Evolutionary conservation across 2,888 invertebrate species (phyloP).

Genomic region (Cantharis rufa): DNA sequence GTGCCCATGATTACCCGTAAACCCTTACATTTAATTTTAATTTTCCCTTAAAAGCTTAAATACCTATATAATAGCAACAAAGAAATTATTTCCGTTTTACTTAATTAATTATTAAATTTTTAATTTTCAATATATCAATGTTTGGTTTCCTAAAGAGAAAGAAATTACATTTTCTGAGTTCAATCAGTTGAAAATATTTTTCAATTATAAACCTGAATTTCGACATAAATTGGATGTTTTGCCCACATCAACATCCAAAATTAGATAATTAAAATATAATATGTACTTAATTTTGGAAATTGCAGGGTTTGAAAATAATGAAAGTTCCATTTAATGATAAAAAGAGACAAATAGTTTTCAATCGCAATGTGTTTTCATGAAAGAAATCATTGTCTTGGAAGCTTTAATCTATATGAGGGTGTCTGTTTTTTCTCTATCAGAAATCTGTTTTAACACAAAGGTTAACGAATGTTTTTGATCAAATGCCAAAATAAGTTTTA

Average conservation of each 20-base stretch:
- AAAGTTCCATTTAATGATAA: neutral
- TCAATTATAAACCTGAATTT: neutral
- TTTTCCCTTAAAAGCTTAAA: neutral
- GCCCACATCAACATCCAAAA: neutral
- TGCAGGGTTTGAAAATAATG: neutral
- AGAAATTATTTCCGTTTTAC: neutral
- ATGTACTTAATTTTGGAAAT: neutral
- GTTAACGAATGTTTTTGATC: conserved; percentile 31
- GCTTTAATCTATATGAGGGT: conserved; percentile 18
- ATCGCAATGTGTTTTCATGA: conserved; percentile 10
- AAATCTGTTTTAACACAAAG: conserved; percentile 27
- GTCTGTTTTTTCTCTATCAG: conserved; percentile 26
- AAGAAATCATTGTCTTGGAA: conserved; percentile 10
- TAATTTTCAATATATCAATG: neutral
- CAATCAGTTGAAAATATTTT: neutral
- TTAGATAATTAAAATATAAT: neutral
- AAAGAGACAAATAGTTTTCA: conserved; percentile 4
- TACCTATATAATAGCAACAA: neutral
- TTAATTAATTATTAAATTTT: neutral
- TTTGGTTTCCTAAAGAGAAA: neutral
- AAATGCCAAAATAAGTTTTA: conserved; percentile 25
- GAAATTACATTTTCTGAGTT: neutral
- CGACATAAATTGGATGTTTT: neutral
- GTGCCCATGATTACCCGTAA: neutral
- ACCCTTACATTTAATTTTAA: neutral